Evolutionary conservation across 2,888 invertebrate species (phyloP).

Genomic region (Caenorhabditis japonica): DNA sequence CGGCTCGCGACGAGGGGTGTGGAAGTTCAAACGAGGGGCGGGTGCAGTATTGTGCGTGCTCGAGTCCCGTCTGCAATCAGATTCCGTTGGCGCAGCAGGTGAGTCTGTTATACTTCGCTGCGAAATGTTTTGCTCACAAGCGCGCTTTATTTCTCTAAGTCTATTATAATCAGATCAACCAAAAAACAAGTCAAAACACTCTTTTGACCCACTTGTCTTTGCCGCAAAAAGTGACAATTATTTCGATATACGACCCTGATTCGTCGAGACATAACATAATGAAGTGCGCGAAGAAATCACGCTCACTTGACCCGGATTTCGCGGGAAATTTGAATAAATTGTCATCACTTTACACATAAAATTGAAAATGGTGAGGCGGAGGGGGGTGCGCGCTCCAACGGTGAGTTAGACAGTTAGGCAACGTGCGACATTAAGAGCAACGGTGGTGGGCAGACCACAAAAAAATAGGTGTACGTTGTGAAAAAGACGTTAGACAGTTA

Average conservation of each 20-base stretch:
- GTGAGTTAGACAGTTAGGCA: too few species aligned
- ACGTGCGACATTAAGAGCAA: too few species aligned
- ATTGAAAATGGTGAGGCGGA: too few species aligned
- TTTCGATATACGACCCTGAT: slow-evolving; percentile 34
- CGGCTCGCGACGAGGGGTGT: slow-evolving; percentile 59
- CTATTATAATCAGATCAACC: slow-evolving; percentile 10
- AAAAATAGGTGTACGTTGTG: too few species aligned
- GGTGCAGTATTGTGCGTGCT: slow-evolving; percentile 68
- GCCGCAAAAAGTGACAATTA: slow-evolving; percentile 35
- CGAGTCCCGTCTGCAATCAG: slow-evolving; percentile 64
- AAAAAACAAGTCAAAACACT: slow-evolving; percentile 6
- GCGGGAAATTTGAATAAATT: slow-evolving; percentile 5
- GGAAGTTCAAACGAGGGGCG: slow-evolving; percentile 51
- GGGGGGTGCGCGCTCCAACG: too few species aligned
- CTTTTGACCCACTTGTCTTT: slow-evolving; percentile 7
- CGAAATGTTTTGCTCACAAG: too few species aligned
- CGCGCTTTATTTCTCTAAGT: not conserved
- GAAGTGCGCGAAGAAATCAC: slow-evolving; percentile 22
- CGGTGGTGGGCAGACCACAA: too few species aligned
- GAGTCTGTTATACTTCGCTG: too few species aligned
- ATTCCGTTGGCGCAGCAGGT: slow-evolving; percentile 60
- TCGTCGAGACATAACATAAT: slow-evolving; percentile 20
- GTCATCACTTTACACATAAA: too few species aligned
- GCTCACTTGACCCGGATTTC: slow-evolving; percentile 26
- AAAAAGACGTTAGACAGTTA: too few species aligned